phyloP scores from a whole-genome alignment of 2,888 invertebrate species.

The Aspidapion aeneum region DNA sequence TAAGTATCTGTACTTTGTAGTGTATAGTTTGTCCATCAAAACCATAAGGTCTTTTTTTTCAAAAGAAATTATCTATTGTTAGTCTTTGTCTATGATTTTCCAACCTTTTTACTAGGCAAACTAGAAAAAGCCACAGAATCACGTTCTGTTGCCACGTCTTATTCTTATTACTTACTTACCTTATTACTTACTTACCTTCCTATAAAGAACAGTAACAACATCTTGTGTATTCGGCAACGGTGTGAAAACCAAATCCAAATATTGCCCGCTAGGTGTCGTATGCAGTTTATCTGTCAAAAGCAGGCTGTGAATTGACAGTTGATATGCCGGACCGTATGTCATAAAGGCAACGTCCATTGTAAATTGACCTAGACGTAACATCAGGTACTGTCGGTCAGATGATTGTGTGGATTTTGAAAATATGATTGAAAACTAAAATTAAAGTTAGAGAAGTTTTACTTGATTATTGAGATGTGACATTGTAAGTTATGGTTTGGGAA shows the following conservation, averaged over 20 bases:
- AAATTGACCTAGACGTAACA: conserved; percentile 65
- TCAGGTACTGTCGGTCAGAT: conserved; percentile 69
- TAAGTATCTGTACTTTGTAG: too few species aligned
- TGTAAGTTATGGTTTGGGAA: too few species aligned
- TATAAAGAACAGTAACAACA: conserved; percentile 68
- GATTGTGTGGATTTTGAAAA: conserved; percentile 62
- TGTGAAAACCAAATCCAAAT: conserved; percentile 70
- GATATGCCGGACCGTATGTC: conserved; percentile 75
- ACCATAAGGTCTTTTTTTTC: too few species aligned
- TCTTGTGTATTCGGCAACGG: conserved; percentile 54
- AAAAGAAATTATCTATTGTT: too few species aligned
- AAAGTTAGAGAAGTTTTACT: too few species aligned
- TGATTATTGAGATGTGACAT: too few species aligned
- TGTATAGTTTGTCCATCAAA: too few species aligned
- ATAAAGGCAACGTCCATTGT: conserved; percentile 73
- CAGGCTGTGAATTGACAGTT: conserved; percentile 62
- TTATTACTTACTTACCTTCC: conserved; percentile 71
- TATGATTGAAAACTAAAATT: conserved; percentile 59
- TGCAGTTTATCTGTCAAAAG: conserved; percentile 74
- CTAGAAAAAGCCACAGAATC: too few species aligned
- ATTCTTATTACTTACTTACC: too few species aligned
- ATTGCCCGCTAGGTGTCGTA: conserved; percentile 69
- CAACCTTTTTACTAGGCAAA: too few species aligned
- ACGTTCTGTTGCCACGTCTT: too few species aligned
- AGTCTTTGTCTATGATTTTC: too few species aligned